Base-by-base conservation (phyloP, 2,888 invertebrate genomes). In the Gasteruption jaculator region DNA sequence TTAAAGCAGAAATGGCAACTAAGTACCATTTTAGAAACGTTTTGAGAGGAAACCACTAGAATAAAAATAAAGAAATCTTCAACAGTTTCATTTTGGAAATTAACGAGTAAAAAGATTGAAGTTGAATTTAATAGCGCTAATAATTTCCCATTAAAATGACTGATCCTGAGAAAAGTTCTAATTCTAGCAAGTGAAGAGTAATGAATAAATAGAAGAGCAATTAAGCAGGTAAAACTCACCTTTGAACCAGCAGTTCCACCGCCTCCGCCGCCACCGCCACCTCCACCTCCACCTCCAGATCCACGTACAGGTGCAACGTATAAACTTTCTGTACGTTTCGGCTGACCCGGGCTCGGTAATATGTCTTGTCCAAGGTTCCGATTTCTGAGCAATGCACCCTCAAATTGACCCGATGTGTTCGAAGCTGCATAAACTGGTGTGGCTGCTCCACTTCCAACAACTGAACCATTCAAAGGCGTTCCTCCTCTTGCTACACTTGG, bases 321-420 rank as follows among this genome's bases (percentile, higher is more conserved):
- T 58, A 92, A 77, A 68, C 91, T 91, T 73, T 92, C 92, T 50
- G 91, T 91, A 62, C 92, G 80, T 73, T 92, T 91, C 44, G 91
- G 91, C 71, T 91, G 89, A 61, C 85, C 85, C 45, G 81, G 83
- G 56, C 91, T 91, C 48, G 91, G 90, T 61, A 89, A 81, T 69
- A 91, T 91, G 68, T 91, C 91, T 74, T 91, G 91, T 47, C 90
- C 90, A 42, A 91, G 77, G 53, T 79, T 83, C 59, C 88, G 78
- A 70, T 89, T 88, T 63, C 86, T 79, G 60, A 91, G 67, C 47
- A 90, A 77, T 38, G 88, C 83, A 40, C 90, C 90, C 70, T 91
- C 91, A 70, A 91, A 89, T 26, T 88, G 86, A 26, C 57, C 59
- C 35, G 68, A 59, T 20, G 60, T 62, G 16, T 77, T 75, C 10